phyloP scores from a whole-genome alignment of 2,797 vertebrate genomes.

The Caiman crocodilus region DNA sequence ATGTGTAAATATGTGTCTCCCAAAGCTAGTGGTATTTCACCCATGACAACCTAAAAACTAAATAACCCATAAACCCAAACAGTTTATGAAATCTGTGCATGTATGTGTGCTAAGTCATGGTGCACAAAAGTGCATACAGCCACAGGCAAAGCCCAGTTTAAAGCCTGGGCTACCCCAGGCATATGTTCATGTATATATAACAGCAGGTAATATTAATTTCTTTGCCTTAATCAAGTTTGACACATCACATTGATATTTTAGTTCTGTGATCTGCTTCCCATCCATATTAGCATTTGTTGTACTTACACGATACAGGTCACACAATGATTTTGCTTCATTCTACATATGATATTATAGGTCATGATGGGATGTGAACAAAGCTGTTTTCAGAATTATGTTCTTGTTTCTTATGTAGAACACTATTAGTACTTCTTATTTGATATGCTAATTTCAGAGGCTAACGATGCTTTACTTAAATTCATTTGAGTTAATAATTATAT shows the following conservation, averaged over 20 bases:
- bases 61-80: neutral
- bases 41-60: neutral
- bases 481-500: slow-evolving; percentile 72
- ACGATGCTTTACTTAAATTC: slow-evolving; percentile 75
- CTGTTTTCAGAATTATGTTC: slow-evolving; percentile 52
- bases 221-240: neutral
- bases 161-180: slow-evolving; percentile 21
- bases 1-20: neutral
- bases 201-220: slow-evolving; percentile 1
- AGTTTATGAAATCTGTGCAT: neutral
- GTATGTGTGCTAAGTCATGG: neutral
- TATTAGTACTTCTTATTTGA: slow-evolving; percentile 63
- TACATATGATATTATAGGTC: neutral
- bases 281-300: neutral
- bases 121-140: neutral
- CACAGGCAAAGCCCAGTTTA: neutral
- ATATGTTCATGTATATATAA: neutral
- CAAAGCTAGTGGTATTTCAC: too few relatives aligned
- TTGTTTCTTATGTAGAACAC: slow-evolving; percentile 45
- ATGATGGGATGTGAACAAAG: neutral
- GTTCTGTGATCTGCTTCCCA: slow-evolving; percentile 30
- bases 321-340: neutral
- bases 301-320: neutral
- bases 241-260: neutral
- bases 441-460: slow-evolving; percentile 74